Evolutionary conservation across 2,888 invertebrate genomes (phyloP).

Genomic region (Eupithecia insigniata): DNA sequence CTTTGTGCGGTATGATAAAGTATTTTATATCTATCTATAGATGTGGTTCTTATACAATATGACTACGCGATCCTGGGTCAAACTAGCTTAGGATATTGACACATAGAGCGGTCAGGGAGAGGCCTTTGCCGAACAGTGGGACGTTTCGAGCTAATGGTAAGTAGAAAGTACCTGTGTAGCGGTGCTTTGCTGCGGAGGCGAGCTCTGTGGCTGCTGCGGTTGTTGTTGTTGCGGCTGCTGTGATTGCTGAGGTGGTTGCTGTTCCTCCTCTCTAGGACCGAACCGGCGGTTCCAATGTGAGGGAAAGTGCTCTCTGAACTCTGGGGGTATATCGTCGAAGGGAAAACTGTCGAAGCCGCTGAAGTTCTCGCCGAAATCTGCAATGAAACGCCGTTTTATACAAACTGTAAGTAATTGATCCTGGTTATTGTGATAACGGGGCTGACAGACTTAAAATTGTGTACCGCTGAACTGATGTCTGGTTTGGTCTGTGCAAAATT

Average conservation of each 20-base stretch:
- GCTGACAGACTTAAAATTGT: background rate
- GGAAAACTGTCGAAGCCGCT: slow-evolving; percentile 82
- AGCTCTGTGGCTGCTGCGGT: background rate
- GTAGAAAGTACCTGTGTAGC: slow-evolving; percentile 36
- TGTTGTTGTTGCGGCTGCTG: slow-evolving; percentile 44
- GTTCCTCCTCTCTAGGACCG: slow-evolving; percentile 64
- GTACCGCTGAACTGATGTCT: background rate
- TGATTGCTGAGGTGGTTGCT: slow-evolving; percentile 49
- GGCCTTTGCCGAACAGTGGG: background rate
- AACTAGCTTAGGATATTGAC: too few relatives aligned
- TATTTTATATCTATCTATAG: too few relatives aligned
- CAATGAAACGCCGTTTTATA: slow-evolving; percentile 65
- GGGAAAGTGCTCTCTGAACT: slow-evolving; percentile 79
- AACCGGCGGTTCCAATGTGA: slow-evolving; percentile 76
- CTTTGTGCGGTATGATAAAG: too few relatives aligned
- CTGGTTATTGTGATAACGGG: background rate
- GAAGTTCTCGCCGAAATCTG: slow-evolving; percentile 80
- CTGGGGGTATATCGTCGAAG: slow-evolving; percentile 80
- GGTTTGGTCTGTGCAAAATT: background rate
- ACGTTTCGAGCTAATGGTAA: background rate
- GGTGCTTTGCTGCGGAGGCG: slow-evolving; percentile 61
- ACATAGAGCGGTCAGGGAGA: too few relatives aligned
- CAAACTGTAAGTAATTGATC: slow-evolving; percentile 48
- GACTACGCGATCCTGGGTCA: too few relatives aligned
- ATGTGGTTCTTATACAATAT: too few relatives aligned